Percentiles rank a stretch among this genome's conserved stretches.
Conservation (phyloP, 2,113 vertebrate species). For the Etheostoma cragini region DNA sequence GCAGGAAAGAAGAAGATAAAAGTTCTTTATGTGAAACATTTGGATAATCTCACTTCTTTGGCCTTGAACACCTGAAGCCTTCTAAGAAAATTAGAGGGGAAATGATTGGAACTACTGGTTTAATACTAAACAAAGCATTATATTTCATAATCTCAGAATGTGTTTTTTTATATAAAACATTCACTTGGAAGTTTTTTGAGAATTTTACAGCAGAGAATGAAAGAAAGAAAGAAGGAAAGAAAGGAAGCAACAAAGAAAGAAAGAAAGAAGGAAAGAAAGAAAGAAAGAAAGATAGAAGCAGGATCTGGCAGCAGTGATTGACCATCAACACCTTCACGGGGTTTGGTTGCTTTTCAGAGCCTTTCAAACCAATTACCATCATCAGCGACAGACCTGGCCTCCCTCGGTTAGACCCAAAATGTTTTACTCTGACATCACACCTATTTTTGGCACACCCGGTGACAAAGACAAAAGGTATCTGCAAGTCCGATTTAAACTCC, state of each 20-base stretch:
- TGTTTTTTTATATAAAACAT: not conserved
- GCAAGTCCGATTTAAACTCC: not conserved
- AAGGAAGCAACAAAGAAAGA: not conserved
- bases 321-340: slow-evolving; percentile 36
- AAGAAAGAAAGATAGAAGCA: not conserved
- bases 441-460: not conserved
- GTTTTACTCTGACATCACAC: slow-evolving; percentile 49
- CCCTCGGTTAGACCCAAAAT: not conserved
- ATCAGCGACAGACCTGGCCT: not conserved
- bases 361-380: slow-evolving; percentile 18
- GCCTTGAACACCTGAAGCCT: no score
- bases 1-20: no score
- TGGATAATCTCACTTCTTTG: not conserved
- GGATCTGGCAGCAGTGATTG: not conserved
- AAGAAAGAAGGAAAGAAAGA: not conserved
- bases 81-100: not conserved
- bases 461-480: slow-evolving; percentile 32
- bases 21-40: not conserved
- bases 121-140: not conserved
- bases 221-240: not conserved
- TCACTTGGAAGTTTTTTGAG: no score
- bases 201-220: not conserved
- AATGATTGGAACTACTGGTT: not conserved
- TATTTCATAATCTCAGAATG: not conserved
- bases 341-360: slow-evolving; percentile 7